phyloP scores from a whole-genome alignment of 2,113 vertebrate genomes.

The Tenebrosternarchus preto region DNA sequence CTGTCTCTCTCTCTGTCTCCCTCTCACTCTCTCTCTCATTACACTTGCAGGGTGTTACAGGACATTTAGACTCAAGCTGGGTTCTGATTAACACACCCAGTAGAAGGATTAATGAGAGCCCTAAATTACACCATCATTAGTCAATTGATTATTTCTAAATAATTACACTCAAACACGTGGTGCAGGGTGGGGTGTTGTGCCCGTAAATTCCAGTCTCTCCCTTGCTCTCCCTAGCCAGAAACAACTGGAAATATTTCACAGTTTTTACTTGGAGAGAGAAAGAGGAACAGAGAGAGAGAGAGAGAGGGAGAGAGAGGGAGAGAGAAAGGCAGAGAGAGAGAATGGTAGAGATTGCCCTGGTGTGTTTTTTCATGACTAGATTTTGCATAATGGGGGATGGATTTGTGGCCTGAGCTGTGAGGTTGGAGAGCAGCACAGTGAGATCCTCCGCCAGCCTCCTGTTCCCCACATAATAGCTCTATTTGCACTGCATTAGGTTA shows the following conservation, averaged over 20 bases:
- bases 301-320: neutral
- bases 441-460: slow-evolving; percentile 38
- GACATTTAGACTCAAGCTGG: slow-evolving; percentile 49
- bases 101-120: slow-evolving; percentile 62
- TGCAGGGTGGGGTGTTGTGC: slow-evolving; percentile 39
- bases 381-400: slow-evolving; percentile 53
- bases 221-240: slow-evolving; percentile 15
- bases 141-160: slow-evolving; percentile 68
- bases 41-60: slow-evolving; percentile 46
- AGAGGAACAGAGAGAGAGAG: neutral
- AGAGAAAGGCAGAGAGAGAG: slow-evolving; percentile 8
- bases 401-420: too few species aligned
- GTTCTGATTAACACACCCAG: slow-evolving; percentile 64
- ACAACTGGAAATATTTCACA: slow-evolving; percentile 28
- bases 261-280: slow-evolving; percentile 2
- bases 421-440: too few species aligned
- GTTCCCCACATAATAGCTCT: slow-evolving; percentile 49
- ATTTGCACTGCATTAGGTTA: slow-evolving; percentile 52
- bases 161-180: slow-evolving; percentile 57
- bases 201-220: slow-evolving; percentile 41
- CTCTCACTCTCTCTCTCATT: slow-evolving; percentile 15
- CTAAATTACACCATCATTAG: slow-evolving; percentile 67
- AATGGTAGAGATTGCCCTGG: slow-evolving; percentile 32
- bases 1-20: slow-evolving; percentile 18
- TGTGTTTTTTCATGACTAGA: slow-evolving; percentile 26